Conservation (phyloP, 2,113 vertebrate species). For the Mormoops blainvillei region DNA sequence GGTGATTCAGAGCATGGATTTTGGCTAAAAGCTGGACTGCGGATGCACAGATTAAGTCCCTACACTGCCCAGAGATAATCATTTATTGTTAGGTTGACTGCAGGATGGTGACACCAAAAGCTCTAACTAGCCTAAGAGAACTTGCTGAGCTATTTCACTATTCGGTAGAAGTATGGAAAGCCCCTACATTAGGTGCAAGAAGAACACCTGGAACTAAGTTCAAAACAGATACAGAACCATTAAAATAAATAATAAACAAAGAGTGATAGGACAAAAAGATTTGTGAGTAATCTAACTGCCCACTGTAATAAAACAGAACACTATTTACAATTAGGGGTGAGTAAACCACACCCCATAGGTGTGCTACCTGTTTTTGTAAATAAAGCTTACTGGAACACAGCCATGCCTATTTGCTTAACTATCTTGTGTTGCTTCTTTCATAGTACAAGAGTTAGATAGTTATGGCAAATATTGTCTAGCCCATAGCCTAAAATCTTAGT, state of each 20-base stretch:
- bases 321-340: background rate
- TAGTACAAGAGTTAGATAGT: background rate
- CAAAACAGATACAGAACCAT: background rate
- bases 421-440: background rate
- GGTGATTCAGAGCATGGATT: background rate
- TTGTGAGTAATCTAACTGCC: background rate
- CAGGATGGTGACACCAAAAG: background rate
- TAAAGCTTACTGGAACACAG: background rate
- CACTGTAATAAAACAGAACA: background rate
- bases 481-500: background rate
- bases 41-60: background rate
- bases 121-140: background rate
- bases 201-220: background rate
- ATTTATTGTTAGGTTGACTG: background rate
- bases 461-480: background rate
- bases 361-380: background rate
- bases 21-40: background rate
- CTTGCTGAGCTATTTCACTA: background rate
- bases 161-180: background rate
- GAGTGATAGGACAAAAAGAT: background rate
- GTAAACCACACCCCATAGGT: background rate
- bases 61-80: background rate
- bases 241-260: background rate
- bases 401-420: background rate
- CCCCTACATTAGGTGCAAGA: background rate